Percentiles rank a stretch among this genome's conserved stretches.
phyloP scores from a whole-genome alignment of 2,888 invertebrate species.

The Salticus scenicus region DNA sequence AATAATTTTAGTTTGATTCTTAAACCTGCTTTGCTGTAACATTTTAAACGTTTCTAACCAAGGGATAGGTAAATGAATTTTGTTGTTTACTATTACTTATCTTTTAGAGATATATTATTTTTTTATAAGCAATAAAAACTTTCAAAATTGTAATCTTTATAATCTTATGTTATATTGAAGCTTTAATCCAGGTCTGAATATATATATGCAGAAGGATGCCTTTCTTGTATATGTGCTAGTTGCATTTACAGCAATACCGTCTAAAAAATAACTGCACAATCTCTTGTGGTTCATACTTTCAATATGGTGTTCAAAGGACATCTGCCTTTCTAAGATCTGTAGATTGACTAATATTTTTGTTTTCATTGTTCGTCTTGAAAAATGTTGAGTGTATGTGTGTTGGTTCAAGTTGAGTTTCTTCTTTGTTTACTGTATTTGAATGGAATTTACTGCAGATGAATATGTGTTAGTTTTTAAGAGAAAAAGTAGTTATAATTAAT shows the following conservation, averaged over 20 bases:
- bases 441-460: background rate
- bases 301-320: conserved; percentile 42
- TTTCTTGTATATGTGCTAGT: conserved; percentile 53
- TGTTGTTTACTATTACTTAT: background rate
- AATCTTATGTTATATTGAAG: background rate
- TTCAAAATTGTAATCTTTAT: background rate
- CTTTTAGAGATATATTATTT: conserved; percentile 6
- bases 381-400: background rate
- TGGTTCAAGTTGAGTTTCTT: background rate
- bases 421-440: background rate
- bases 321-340: conserved; percentile 39
- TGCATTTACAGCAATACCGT: conserved; percentile 65
- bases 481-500: no score
- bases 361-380: background rate
- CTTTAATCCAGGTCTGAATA: conserved; percentile 22
- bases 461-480: background rate
- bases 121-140: conserved; percentile 9
- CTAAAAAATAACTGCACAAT: conserved; percentile 57
- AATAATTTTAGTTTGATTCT: no score
- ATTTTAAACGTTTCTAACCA: no score
- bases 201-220: conserved; percentile 26
- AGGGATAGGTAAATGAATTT: background rate
- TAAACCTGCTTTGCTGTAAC: no score
- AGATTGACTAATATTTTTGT: background rate
- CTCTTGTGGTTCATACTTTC: conserved; percentile 54